These are phyloP conservation scores for Ametastegia equiseti DNA, from an alignment of 2,888 invertebrate species.

Conservation along the genomic window DNA sequence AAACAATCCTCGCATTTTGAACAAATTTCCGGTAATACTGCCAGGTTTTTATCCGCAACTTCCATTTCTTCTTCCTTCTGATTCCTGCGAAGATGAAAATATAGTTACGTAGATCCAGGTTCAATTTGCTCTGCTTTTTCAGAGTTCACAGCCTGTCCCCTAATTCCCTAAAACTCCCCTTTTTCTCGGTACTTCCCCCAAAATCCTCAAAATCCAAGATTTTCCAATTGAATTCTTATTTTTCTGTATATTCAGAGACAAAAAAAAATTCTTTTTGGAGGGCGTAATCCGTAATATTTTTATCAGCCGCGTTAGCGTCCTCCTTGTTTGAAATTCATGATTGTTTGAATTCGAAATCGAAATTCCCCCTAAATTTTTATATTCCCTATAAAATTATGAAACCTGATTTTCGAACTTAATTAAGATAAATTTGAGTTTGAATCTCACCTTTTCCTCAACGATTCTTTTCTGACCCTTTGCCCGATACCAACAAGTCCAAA, in stretches of 20 bases:
- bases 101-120: neutral
- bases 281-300: too few species aligned
- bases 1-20: slow-evolving; percentile 81
- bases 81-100: slow-evolving; percentile 70
- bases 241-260: neutral
- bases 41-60: slow-evolving; percentile 88
- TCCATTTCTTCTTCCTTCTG: slow-evolving; percentile 80
- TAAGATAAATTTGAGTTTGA: neutral
- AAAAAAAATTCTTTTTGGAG: too few species aligned
- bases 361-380: too few species aligned
- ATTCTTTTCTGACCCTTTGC: slow-evolving; percentile 75
- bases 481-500: slow-evolving; percentile 88
- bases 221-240: neutral
- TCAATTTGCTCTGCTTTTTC: too few species aligned
- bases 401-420: neutral
- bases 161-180: too few species aligned
- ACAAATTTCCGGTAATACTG: slow-evolving; percentile 86
- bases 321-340: too few species aligned
- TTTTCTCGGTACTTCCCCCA: too few species aligned
- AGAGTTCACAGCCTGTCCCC: too few species aligned
- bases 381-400: slow-evolving; percentile 15
- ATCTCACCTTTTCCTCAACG: slow-evolving; percentile 74
- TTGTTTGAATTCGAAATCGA: too few species aligned
- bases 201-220: too few species aligned
- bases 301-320: too few species aligned